phyloP scores from a whole-genome alignment of 2,888 invertebrate genomes.

The Notodonta ziczac region DNA sequence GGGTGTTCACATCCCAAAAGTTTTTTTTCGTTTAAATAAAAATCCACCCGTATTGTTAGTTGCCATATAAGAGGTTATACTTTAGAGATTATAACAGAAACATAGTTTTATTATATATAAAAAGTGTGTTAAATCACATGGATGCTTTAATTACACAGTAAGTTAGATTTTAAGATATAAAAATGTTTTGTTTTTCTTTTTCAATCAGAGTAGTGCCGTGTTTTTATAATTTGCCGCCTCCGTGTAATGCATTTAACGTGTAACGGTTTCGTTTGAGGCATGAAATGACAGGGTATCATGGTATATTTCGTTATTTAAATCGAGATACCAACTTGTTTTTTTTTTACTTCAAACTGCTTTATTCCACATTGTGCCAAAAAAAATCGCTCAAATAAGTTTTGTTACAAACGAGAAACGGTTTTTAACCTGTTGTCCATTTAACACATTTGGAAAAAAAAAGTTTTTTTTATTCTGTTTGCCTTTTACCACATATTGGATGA shows the following conservation, averaged over 20 bases:
- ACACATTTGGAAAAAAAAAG: no score
- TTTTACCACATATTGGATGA: no score
- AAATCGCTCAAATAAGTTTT: not conserved
- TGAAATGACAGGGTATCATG: slow-evolving; percentile 80
- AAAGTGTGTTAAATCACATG: slow-evolving; percentile 67
- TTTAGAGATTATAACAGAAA: slow-evolving; percentile 35
- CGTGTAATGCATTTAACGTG: slow-evolving; percentile 61
- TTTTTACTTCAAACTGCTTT: no score
- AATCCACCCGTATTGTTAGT: slow-evolving; percentile 43
- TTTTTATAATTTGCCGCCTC: slow-evolving; percentile 37
- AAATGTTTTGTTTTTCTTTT: slow-evolving; percentile 35
- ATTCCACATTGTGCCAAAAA: slow-evolving; percentile 24
- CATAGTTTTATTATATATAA: slow-evolving; percentile 45
- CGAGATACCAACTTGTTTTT: not conserved
- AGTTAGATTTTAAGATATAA: slow-evolving; percentile 68
- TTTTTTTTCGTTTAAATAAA: slow-evolving; percentile 18
- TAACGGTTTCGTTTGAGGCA: slow-evolving; percentile 59
- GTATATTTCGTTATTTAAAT: slow-evolving; percentile 27
- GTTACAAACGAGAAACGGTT: no score
- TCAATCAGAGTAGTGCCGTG: slow-evolving; percentile 70
- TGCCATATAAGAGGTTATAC: slow-evolving; percentile 47
- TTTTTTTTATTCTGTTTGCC: no score
- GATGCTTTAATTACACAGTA: slow-evolving; percentile 82
- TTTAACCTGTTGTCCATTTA: no score
- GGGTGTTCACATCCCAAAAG: slow-evolving; percentile 19